Conservation (phyloP, 2,113 vertebrate genomes). For the Neodontobutis hainanensis region DNA sequence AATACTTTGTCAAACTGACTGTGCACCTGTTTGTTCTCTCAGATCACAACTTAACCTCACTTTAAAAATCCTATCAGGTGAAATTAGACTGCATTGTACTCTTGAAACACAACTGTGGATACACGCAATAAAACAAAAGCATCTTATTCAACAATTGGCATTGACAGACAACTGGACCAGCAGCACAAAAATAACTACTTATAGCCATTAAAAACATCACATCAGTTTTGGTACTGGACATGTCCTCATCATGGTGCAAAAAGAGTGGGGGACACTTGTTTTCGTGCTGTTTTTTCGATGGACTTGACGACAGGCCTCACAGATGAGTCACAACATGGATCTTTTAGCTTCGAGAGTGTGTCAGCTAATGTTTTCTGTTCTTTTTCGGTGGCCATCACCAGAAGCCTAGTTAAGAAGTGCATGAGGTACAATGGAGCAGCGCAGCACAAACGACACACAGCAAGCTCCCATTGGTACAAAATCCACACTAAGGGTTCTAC, state of each 20-base stretch:
- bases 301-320: constrained; percentile 48
- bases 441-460: constrained; percentile 25
- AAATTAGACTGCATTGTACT: constrained; percentile 23
- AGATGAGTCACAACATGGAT: constrained; percentile 4
- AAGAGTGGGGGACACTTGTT: constrained; percentile 42
- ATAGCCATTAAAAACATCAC: constrained; percentile 60
- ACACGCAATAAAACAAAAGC: constrained; percentile 38
- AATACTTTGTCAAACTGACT: constrained; percentile 46
- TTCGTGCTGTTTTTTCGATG: constrained; percentile 45
- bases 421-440: constrained; percentile 36
- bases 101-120: constrained; percentile 39
- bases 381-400: constrained; percentile 15
- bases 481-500: constrained; percentile 55
- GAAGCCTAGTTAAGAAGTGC: constrained; percentile 10
- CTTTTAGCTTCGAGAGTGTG: neutral
- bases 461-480: constrained; percentile 44
- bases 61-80: neutral
- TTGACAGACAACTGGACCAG: constrained; percentile 40
- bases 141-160: constrained; percentile 33
- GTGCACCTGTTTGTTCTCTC: neutral
- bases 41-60: neutral
- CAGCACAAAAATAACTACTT: constrained; percentile 56
- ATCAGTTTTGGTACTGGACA: constrained; percentile 50
- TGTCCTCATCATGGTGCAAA: constrained; percentile 45
- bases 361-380: neutral